Evolutionary conservation across 2,797 vertebrate species (phyloP).

Genomic region (Choloepus didactylus): DNA sequence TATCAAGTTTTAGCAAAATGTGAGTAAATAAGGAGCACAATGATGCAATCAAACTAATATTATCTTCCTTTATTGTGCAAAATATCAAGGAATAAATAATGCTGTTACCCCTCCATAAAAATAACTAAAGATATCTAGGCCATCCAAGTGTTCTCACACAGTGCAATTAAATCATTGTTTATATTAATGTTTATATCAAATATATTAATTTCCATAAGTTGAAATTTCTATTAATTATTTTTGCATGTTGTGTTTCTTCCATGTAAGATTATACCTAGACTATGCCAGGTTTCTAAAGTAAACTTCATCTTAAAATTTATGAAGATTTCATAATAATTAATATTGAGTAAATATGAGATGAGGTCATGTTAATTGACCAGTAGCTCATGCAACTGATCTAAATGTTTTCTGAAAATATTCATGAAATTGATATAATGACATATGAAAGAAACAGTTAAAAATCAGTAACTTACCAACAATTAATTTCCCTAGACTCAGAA

Average conservation of each 20-base stretch:
- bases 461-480: neutral
- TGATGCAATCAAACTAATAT: neutral
- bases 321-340: constrained; percentile 85
- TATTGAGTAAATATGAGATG: constrained; percentile 85
- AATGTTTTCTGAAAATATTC: constrained; percentile 82
- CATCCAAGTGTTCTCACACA: neutral
- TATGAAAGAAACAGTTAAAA: constrained; percentile 83
- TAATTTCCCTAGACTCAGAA: neutral
- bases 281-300: constrained; percentile 76
- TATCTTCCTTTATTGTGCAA: neutral
- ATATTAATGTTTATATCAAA: neutral
- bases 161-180: neutral
- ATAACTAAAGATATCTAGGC: neutral
- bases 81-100: neutral
- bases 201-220: no score
- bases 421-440: constrained; percentile 84
- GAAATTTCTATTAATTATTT: constrained; percentile 67
- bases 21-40: neutral
- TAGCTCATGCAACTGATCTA: constrained; percentile 86
- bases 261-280: neutral
- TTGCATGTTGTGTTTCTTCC: constrained; percentile 69
- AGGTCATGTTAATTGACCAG: constrained; percentile 85
- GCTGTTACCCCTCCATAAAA: neutral
- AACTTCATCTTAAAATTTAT: constrained; percentile 84
- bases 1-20: neutral